phyloP scores from a whole-genome alignment of 2,888 invertebrate species.

The Epiblema foenella region DNA sequence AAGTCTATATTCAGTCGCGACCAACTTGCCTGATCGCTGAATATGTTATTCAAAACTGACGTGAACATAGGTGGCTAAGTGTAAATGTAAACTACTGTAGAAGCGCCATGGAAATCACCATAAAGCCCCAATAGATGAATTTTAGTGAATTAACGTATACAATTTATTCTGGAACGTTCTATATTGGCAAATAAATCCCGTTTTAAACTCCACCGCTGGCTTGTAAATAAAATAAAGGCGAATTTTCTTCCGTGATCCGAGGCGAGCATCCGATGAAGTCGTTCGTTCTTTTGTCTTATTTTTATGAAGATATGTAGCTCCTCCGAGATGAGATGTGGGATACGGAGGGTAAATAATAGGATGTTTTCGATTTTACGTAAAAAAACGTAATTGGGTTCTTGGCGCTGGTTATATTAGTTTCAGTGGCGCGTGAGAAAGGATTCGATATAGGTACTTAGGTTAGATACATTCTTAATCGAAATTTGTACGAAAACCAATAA shows the following conservation, averaged over 20 bases:
- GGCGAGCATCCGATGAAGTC: conserved; percentile 63
- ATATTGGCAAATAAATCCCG: conserved; percentile 75
- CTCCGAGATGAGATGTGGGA: conserved; percentile 57
- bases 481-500: neutral
- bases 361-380: conserved; percentile 51
- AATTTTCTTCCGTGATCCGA: conserved; percentile 69
- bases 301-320: conserved; percentile 77
- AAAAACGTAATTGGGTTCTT: conserved; percentile 44
- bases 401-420: conserved; percentile 36
- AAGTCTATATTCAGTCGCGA: neutral
- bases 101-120: conserved; percentile 34
- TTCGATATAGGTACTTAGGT: conserved; percentile 5
- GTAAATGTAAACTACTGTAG: conserved; percentile 24
- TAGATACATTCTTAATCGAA: neutral
- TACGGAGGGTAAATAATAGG: conserved; percentile 63
- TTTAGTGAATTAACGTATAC: conserved; percentile 45
- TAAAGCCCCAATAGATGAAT: conserved; percentile 40
- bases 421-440: conserved; percentile 11
- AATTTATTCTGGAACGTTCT: conserved; percentile 57
- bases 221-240: conserved; percentile 77
- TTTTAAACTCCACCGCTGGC: conserved; percentile 73
- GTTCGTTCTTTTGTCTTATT: conserved; percentile 68
- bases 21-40: neutral
- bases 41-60: neutral
- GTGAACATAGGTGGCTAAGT: neutral